A percentile compares a stretch with the other conserved stretches of the same genome.
phyloP scores from a whole-genome alignment of 1,140 invertebrate genomes.

The Macrobrachium rosenbergii region DNA sequence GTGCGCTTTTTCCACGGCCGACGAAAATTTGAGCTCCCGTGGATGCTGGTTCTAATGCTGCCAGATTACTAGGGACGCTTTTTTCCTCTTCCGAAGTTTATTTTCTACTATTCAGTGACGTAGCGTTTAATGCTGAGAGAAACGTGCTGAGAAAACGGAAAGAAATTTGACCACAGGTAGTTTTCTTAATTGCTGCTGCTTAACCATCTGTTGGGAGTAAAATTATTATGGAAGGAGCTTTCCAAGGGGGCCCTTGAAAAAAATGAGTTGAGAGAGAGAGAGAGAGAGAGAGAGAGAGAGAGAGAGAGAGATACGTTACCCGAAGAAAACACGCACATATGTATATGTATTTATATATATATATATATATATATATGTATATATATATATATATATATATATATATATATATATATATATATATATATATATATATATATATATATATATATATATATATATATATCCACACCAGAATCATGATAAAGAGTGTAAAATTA shows the following conservation, averaged over 20 bases:
- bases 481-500: too few species aligned
- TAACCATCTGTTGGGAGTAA: neutral
- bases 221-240: neutral
- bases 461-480: too few species aligned
- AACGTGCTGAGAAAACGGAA: too few species aligned
- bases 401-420: neutral
- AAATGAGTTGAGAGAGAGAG: neutral
- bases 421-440: neutral
- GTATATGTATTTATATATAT: neutral
- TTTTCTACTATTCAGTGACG: neutral
- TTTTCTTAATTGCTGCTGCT: too few species aligned
- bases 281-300: neutral
- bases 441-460: too few species aligned
- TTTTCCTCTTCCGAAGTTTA: neutral
- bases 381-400: slow-evolving; percentile 11
- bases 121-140: too few species aligned
- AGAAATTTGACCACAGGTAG: too few species aligned
- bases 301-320: neutral
- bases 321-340: too few species aligned
- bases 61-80: neutral
- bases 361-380: slow-evolving; percentile 3
- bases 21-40: slow-evolving; percentile 8
- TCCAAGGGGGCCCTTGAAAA: neutral
- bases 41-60: slow-evolving; percentile 43
- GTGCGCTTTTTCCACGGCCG: too few species aligned